phyloP scores from a whole-genome alignment of 30 jellyfish, hydroid and myxozoan genomes.

The Aurelia sp. region DNA sequence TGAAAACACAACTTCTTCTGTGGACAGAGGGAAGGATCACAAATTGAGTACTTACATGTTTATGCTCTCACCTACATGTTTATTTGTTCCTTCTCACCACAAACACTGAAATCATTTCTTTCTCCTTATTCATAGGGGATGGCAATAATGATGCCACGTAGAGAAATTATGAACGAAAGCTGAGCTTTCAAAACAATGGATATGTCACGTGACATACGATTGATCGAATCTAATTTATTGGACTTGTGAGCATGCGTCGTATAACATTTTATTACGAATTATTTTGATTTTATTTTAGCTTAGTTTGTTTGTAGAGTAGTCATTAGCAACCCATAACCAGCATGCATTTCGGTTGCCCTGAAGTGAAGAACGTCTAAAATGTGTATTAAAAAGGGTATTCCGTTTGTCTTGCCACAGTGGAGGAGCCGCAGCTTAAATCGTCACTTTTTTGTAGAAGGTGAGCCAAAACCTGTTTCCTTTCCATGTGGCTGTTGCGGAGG shows the following conservation, averaged over 20 bases:
- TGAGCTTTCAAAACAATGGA: constrained; percentile 50
- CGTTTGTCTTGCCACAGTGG: too few species aligned
- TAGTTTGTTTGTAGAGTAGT: not conserved
- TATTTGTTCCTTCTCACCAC: too few species aligned
- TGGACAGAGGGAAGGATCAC: too few species aligned
- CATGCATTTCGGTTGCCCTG: constrained; percentile 21
- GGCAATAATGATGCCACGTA: constrained; percentile 36
- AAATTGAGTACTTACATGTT: too few species aligned
- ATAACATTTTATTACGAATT: not conserved
- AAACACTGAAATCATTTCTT: too few species aligned
- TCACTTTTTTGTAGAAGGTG: too few species aligned
- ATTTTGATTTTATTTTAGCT: not conserved
- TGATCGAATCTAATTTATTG: constrained; percentile 50
- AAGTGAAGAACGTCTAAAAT: not conserved
- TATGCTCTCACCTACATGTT: too few species aligned
- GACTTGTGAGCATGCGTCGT: constrained; percentile 3
- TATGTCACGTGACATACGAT: constrained; percentile 59
- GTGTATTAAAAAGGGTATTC: not conserved
- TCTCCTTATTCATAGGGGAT: constrained; percentile 53
- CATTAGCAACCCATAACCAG: not conserved
- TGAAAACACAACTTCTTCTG: too few species aligned
- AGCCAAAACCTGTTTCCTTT: too few species aligned
- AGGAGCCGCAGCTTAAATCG: too few species aligned
- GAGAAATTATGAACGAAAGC: constrained; percentile 63
- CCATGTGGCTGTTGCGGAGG: too few species aligned